phyloP scores from a whole-genome alignment of 2,888 invertebrate genomes.

The Parnassius glacialis region DNA sequence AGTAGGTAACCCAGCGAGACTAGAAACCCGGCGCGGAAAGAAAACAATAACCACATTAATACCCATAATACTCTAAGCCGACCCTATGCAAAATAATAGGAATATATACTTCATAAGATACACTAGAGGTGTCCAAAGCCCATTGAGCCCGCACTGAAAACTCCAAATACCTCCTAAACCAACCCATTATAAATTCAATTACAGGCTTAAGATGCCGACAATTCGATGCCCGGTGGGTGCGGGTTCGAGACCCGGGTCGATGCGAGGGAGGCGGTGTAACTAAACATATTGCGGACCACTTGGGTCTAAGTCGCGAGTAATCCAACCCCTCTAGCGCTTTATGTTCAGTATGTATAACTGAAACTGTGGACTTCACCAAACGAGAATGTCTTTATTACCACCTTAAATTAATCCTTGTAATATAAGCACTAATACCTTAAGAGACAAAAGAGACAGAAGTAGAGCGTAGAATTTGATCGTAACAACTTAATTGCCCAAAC shows the following conservation, averaged over 20 bases:
- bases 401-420: too few species aligned
- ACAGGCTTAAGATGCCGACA: constrained; percentile 68
- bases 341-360: constrained; percentile 45
- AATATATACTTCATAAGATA: neutral
- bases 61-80: neutral
- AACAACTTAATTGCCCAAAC: too few species aligned
- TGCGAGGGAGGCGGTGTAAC: constrained; percentile 35
- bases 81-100: constrained; percentile 14
- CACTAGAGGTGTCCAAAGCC: constrained; percentile 3
- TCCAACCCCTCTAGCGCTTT: constrained; percentile 58
- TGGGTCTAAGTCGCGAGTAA: constrained; percentile 54
- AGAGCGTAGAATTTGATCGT: too few species aligned
- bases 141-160: constrained; percentile 37
- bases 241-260: constrained; percentile 22
- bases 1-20: too few species aligned
- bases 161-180: constrained; percentile 71
- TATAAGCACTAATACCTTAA: too few species aligned
- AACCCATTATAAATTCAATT: constrained; percentile 79
- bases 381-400: neutral
- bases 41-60: neutral
- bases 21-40: too few species aligned
- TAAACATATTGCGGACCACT: constrained; percentile 68
- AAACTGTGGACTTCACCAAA: constrained; percentile 34
- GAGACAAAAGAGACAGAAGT: too few species aligned
- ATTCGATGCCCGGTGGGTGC: constrained; percentile 48